Evolutionary conservation across 2,888 invertebrate species (phyloP).

Genomic region (Metalampra italica): DNA sequence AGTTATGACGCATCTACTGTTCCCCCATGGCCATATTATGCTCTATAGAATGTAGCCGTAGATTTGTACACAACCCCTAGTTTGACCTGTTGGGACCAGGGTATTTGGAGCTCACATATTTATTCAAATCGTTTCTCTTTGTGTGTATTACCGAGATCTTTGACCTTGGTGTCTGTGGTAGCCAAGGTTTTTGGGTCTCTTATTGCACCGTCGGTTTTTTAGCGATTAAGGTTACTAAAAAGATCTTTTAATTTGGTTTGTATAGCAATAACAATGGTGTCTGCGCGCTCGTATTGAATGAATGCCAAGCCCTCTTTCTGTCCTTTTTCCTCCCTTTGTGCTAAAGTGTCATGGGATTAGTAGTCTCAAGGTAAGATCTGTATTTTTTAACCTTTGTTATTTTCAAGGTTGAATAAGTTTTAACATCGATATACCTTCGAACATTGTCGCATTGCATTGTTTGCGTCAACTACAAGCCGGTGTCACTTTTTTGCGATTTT

Average conservation of each 20-base stretch:
- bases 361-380: constrained; percentile 50
- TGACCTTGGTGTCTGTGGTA: constrained; percentile 11
- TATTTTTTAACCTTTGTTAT: constrained; percentile 25
- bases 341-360: constrained; percentile 49
- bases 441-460: constrained; percentile 2
- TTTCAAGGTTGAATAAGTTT: constrained; percentile 32
- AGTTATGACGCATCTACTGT: constrained; percentile 67
- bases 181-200: background rate
- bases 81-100: constrained; percentile 44
- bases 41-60: constrained; percentile 47
- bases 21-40: constrained; percentile 30
- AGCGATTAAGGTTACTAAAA: constrained; percentile 10
- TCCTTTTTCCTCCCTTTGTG: constrained; percentile 52
- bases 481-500: constrained; percentile 1
- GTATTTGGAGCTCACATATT: constrained; percentile 32
- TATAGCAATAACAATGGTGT: constrained; percentile 56
- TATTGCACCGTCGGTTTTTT: constrained; percentile 4
- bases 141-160: constrained; percentile 25
- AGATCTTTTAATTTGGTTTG: constrained; percentile 20
- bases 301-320: constrained; percentile 42
- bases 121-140: constrained; percentile 15
- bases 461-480: background rate
- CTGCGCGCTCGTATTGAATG: constrained; percentile 47
- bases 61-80: constrained; percentile 61
- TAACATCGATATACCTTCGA: constrained; percentile 4